A percentile compares a stretch with the other conserved stretches of the same genome.
These are phyloP conservation scores for Siphlonurus alternatus DNA, from an alignment of 2,888 invertebrate species.

Conservation along the genomic window DNA sequence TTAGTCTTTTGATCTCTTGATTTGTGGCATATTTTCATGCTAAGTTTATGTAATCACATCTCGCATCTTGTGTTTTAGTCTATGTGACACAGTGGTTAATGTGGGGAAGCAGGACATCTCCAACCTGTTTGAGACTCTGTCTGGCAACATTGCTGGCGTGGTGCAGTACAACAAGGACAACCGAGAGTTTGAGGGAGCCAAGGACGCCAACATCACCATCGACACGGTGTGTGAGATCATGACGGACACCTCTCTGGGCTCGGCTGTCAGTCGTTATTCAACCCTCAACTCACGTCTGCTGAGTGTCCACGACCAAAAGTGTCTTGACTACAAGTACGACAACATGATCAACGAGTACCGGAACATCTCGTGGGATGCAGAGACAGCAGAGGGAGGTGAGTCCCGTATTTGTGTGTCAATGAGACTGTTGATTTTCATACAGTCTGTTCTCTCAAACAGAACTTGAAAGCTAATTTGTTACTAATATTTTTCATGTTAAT, in stretches of 20 bases:
- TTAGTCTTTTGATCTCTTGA: neutral
- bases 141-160: constrained; percentile 73
- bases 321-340: constrained; percentile 68
- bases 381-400: constrained; percentile 44
- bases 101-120: constrained; percentile 44
- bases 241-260: constrained; percentile 38
- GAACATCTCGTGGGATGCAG: constrained; percentile 45
- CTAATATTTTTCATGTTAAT: constrained; percentile 5
- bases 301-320: constrained; percentile 45
- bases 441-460: no score
- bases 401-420: no score
- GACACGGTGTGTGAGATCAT: constrained; percentile 66
- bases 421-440: no score
- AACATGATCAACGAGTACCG: constrained; percentile 52
- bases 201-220: constrained; percentile 54
- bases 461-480: constrained; percentile 7
- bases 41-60: neutral
- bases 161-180: constrained; percentile 94
- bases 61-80: constrained; percentile 32
- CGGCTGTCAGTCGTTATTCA: constrained; percentile 51
- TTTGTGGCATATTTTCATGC: neutral
- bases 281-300: constrained; percentile 53
- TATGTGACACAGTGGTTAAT: constrained; percentile 54
- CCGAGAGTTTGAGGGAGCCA: constrained; percentile 31
- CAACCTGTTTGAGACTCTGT: constrained; percentile 66